Base-by-base conservation (phyloP, 2,888 invertebrate genomes). In the Orthosia cruda region DNA sequence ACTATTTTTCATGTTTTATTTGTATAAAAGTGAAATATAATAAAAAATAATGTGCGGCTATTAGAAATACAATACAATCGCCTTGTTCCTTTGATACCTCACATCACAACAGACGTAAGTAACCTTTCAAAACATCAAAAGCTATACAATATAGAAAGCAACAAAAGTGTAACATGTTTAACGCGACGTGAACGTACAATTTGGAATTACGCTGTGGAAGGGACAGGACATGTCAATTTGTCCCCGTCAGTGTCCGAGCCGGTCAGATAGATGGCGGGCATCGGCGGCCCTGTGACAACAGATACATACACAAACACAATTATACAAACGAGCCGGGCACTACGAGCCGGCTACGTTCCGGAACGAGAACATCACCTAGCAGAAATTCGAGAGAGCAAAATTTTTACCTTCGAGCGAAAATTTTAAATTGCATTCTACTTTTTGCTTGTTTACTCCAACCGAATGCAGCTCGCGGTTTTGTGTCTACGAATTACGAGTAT, bases 171-270 rank as follows among this genome's bases (percentile, higher is more conserved):
- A 74, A 81, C 79, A 84, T 77, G 73, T 78, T 77, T 77, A 83
- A 85, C 80, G 79, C 80, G 82, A 81, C 79, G 71, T 87, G 70
- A 75, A 71, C 68, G 55, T 77, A 82, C 77, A 80, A 77, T 84
- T 84, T 78, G 71, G 77, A 81, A 77, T 82, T 85, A 71, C 86
- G 79, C 77, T 76, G 76, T 84, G 84, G 86, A 85, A 83, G 76
- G 89, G 89, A 85, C 88, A 88, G 91, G 91, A 92, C 90, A 91
- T 90, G 93, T 92, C 93, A 94, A 94, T 93, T 93, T 93, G 93
- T 94, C 87, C 89, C 75, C 84, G 91, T 93, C 91, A 91, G 77
- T 82, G 86, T 81, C 78, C 74, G 63, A 66, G 64, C 83, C 83
- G 82, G 80, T 80, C 80, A 84, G 86, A 89, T 89, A 87, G 89